phyloP scores from a whole-genome alignment of 2,797 vertebrate genomes.

The Falco berigora region DNA sequence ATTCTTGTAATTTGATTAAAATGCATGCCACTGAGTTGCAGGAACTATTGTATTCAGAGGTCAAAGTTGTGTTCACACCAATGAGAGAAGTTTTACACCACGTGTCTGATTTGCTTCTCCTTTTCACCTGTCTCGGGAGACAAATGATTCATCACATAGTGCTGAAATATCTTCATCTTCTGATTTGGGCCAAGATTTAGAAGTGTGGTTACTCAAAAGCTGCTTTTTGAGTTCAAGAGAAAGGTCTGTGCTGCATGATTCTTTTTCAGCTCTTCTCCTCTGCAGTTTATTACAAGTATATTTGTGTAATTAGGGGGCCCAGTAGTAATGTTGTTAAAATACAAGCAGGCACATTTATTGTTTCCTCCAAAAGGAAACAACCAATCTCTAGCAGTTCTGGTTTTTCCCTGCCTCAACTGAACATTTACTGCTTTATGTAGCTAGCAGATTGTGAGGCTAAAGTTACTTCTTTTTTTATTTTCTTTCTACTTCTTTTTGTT shows the following conservation, averaged over 20 bases:
- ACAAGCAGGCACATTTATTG: slow-evolving; percentile 83
- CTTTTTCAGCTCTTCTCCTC: slow-evolving; percentile 12
- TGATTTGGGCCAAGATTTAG: neutral
- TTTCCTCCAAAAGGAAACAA: slow-evolving; percentile 91
- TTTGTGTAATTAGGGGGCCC: slow-evolving; percentile 78
- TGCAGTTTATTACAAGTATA: slow-evolving; percentile 63
- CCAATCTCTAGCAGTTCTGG: slow-evolving; percentile 70
- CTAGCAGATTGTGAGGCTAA: slow-evolving; percentile 59
- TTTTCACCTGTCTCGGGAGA: slow-evolving; percentile 31
- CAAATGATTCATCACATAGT: neutral
- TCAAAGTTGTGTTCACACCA: neutral
- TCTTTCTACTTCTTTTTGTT: neutral
- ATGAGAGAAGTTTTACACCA: neutral
- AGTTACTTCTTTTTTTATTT: slow-evolving; percentile 13
- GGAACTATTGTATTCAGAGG: neutral
- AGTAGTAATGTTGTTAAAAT: slow-evolving; percentile 75
- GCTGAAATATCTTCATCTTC: slow-evolving; percentile 15
- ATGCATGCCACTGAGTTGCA: neutral
- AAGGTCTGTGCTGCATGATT: neutral
- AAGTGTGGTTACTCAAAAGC: neutral
- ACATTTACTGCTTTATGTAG: slow-evolving; percentile 72
- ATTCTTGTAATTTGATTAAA: neutral
- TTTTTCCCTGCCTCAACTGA: slow-evolving; percentile 80
- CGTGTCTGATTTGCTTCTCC: neutral
- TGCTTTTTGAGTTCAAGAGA: neutral